Base-by-base conservation (phyloP, 2,888 invertebrate genomes). In the Lissocephala sabroskyi region DNA sequence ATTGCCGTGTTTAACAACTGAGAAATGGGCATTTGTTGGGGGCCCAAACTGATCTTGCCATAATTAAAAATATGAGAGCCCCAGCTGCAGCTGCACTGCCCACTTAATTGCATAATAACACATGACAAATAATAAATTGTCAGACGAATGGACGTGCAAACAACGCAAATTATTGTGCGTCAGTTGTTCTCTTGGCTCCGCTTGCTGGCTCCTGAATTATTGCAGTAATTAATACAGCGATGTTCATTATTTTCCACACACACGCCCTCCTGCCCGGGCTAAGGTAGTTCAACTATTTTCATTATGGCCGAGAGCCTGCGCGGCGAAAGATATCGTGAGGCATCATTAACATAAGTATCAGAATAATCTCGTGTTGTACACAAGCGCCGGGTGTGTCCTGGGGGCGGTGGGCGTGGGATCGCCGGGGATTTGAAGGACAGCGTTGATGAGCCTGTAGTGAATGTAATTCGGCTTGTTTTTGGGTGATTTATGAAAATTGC, bases 61-160 rank as follows among this genome's bases (percentile, higher is more conserved):
- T 73, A 73, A 73, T 73, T 76, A 73, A 65, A 76, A 70, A 66
- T 59, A 59, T 64, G 10, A 13, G 14, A 35, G 11, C 17, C 4
- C 7, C 11, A 35, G n/a, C 9, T 11, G 49, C 46, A 45, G 45
- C 60, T 19, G 19, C n/a, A 48, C 16, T 5, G 23, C 36, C 41
- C 53, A n/a, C 64, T 76, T 73, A 73, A 73, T 65, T 74, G 62
- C 64, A 73, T 73, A 76, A 76, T 76, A 76, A 76, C 71, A 73
- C 65, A 73, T 76, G 71, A 76, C 68, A 76, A 73, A 73, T 73
- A 76, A 76, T 73, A 76, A 71, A 76, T 76, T 65, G 56, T 46
- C 42, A 41, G 54, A 53, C 47, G 50, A 19, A 18, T 16, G 19
- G 3, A 19, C 35, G 42, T 30, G 32, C 23, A 23, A 30, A 28